Percentiles rank a stretch among this genome's conserved stretches.
These are phyloP conservation scores for Pelecanoides urinatrix DNA, from an alignment of 2,113 vertebrate species.

Conservation along the genomic window DNA sequence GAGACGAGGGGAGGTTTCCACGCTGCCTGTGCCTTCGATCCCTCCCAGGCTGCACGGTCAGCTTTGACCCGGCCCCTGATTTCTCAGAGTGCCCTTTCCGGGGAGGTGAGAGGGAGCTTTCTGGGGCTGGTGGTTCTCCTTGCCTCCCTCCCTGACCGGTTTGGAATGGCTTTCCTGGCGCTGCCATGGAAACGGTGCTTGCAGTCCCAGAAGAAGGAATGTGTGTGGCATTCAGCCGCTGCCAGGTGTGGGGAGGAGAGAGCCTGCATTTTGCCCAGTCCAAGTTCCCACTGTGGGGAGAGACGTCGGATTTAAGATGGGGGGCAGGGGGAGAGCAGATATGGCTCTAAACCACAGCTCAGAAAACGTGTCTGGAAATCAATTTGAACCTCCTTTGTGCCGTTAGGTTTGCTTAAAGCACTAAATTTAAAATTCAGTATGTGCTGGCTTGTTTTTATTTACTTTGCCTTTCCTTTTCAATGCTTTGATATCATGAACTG, in stretches of 20 bases:
- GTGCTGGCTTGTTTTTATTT: neutral
- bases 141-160: neutral
- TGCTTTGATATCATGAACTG: neutral
- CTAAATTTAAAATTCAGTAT: neutral
- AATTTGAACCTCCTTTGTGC: neutral
- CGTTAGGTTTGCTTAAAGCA: neutral
- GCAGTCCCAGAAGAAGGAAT: neutral
- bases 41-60: neutral
- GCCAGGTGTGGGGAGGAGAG: slow-evolving; percentile 12
- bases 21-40: accelerated
- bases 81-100: neutral
- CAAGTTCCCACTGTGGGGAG: neutral
- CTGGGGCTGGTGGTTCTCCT: neutral
- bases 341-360: neutral
- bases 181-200: neutral
- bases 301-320: neutral
- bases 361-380: neutral
- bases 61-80: neutral
- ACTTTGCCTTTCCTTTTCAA: neutral
- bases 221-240: neutral
- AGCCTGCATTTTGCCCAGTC: neutral
- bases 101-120: neutral
- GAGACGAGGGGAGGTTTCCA: accelerated
- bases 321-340: neutral
- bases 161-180: neutral